Evolutionary conservation across 2,113 vertebrate genomes (phyloP).

Genomic region (Brachypodius melanocephalos): DNA sequence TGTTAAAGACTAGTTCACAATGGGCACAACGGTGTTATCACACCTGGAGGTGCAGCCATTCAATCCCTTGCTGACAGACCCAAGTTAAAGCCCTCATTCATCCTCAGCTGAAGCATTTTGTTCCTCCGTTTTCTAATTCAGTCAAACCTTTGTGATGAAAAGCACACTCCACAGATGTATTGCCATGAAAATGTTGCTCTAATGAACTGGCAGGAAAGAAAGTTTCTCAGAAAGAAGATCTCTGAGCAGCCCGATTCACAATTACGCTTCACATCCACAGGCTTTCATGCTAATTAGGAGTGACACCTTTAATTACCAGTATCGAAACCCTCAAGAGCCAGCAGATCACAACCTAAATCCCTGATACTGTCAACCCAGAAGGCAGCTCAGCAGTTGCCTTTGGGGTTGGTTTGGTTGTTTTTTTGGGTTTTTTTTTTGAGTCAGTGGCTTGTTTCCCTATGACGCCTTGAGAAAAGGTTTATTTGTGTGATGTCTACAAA

Average conservation of each 20-base stretch:
- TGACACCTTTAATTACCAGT: conserved; percentile 52
- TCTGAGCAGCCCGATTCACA: background rate
- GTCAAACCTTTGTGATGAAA: background rate
- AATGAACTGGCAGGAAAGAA: background rate
- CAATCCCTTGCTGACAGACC: background rate
- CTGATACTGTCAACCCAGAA: conserved; percentile 21
- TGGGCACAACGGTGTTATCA: background rate
- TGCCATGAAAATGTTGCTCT: background rate
- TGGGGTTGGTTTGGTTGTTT: background rate
- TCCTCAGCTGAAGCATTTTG: background rate
- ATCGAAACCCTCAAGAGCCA: conserved; percentile 59
- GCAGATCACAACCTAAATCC: conserved; percentile 55
- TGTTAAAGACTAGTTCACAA: background rate
- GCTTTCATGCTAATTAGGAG: conserved; percentile 25
- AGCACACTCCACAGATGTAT: background rate
- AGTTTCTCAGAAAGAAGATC: background rate
- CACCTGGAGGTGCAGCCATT: background rate
- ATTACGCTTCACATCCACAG: background rate
- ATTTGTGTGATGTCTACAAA: conserved; percentile 68
- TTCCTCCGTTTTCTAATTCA: background rate
- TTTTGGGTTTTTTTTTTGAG: background rate
- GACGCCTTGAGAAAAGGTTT: conserved; percentile 67
- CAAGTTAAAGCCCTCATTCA: background rate
- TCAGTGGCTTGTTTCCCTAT: conserved; percentile 33
- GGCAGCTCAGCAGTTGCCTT: background rate